These are phyloP conservation scores for Latrodectus geometricus DNA, from an alignment of 1,140 invertebrate genomes.

Conservation along the genomic window DNA sequence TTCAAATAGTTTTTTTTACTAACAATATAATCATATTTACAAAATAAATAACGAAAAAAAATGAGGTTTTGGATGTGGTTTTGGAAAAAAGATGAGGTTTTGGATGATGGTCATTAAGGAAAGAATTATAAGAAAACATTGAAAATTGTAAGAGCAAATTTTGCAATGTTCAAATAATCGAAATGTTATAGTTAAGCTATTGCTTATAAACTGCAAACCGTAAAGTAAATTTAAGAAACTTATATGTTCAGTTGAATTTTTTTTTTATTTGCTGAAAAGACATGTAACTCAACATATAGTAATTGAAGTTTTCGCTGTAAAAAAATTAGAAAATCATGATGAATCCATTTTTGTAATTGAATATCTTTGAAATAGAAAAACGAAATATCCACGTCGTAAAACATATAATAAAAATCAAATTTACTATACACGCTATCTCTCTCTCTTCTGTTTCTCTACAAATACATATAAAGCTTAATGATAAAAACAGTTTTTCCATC, in stretches of 20 bases:
- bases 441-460: conserved; percentile 9
- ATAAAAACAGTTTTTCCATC: conserved; percentile 49
- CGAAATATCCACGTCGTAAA: conserved; percentile 34
- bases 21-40: too few relatives aligned
- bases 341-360: conserved; percentile 60
- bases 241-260: conserved; percentile 38
- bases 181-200: conserved; percentile 53
- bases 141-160: too few relatives aligned
- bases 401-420: conserved; percentile 62
- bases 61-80: too few relatives aligned
- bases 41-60: too few relatives aligned
- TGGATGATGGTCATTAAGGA: too few relatives aligned
- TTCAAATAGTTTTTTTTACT: too few relatives aligned
- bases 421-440: conserved; percentile 54
- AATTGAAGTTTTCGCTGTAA: conserved; percentile 2
- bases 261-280: conserved; percentile 32
- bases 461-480: not conserved
- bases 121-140: too few relatives aligned
- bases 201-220: conserved; percentile 37
- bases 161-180: not conserved
- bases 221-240: conserved; percentile 58
- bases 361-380: conserved; percentile 46
- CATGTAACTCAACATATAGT: conserved; percentile 19
- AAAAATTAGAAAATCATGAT: conserved; percentile 55
- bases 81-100: too few relatives aligned